A percentile compares a stretch with the other conserved stretches of the same genome.
phyloP scores from a whole-genome alignment of 2,113 vertebrate species.

The Misgurnus anguillicaudatus region DNA sequence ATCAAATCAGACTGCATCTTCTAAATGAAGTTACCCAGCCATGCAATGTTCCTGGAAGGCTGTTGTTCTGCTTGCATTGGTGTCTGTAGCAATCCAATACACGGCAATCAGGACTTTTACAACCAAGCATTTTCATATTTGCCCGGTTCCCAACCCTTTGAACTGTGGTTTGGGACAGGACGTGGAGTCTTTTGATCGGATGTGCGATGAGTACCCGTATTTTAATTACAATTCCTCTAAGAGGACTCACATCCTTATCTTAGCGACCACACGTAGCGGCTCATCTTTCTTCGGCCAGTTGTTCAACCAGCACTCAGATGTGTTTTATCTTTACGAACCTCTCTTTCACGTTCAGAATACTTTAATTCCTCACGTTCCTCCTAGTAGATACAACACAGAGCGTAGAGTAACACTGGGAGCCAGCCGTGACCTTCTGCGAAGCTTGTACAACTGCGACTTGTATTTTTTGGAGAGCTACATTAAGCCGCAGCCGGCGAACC shows the following conservation, averaged over 20 bases:
- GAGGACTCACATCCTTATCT: constrained; percentile 88
- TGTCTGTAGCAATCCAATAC: constrained; percentile 92
- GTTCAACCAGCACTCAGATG: constrained; percentile 92
- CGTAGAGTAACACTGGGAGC: constrained; percentile 88
- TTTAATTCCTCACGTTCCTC: constrained; percentile 84
- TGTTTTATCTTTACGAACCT: constrained; percentile 95
- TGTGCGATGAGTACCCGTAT: constrained; percentile 80
- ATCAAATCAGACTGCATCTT: constrained; percentile 44
- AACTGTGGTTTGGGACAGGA: constrained; percentile 81
- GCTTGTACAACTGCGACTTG: constrained; percentile 89
- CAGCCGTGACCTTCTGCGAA: constrained; percentile 86
- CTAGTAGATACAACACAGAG: constrained; percentile 79
- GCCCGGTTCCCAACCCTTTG: constrained; percentile 70
- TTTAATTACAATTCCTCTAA: constrained; percentile 75
- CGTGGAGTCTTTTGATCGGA: constrained; percentile 67
- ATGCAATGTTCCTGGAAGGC: constrained; percentile 98
- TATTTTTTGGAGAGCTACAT: constrained; percentile 93
- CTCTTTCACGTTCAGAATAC: constrained; percentile 91
- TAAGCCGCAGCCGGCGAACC: constrained; percentile 84
- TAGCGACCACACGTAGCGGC: constrained; percentile 92
- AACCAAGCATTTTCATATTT: constrained; percentile 82
- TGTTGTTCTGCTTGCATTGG: constrained; percentile 89
- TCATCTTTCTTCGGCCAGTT: constrained; percentile 93
- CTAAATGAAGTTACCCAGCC: constrained; percentile 84
- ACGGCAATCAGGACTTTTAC: constrained; percentile 91